Evolutionary conservation across 2,888 invertebrate species (phyloP).

Genomic region (Cheilosia impressa): DNA sequence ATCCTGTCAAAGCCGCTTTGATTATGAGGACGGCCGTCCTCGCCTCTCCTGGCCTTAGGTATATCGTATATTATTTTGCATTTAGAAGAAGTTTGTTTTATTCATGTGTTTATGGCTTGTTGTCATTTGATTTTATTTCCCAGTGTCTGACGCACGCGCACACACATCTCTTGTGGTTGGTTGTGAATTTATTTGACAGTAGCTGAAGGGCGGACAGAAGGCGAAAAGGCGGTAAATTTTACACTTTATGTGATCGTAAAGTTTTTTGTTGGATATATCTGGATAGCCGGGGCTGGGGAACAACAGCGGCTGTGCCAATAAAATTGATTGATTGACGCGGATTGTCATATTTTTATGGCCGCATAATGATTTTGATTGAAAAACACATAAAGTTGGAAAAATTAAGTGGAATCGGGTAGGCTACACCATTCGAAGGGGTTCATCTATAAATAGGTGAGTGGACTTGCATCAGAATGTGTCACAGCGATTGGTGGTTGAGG

Average conservation of each 20-base stretch:
- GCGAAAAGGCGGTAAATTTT: conserved; percentile 66
- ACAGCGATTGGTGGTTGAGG: too few species aligned
- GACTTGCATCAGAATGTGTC: neutral
- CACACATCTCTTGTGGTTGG: conserved; percentile 11
- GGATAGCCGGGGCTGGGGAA: neutral
- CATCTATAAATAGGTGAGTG: neutral
- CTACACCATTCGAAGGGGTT: neutral
- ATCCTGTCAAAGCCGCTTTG: conserved; percentile 72
- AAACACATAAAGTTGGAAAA: conserved; percentile 38
- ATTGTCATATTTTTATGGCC: conserved; percentile 69
- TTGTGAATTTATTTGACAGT: conserved; percentile 74
- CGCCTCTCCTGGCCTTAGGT: neutral
- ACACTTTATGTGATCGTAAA: conserved; percentile 71
- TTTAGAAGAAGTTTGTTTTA: conserved; percentile 71
- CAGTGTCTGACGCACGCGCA: conserved; percentile 8
- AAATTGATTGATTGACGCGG: conserved; percentile 73
- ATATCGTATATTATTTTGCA: conserved; percentile 12
- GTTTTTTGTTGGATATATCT: conserved; percentile 30
- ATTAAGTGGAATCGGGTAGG: conserved; percentile 54
- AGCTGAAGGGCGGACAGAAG: conserved; percentile 48
- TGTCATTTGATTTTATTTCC: conserved; percentile 56
- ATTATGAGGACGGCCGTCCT: conserved; percentile 12
- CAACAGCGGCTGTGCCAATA: conserved; percentile 13
- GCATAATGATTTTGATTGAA: conserved; percentile 67
- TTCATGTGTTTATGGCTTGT: conserved; percentile 63